Base-by-base conservation (phyloP, 2,888 invertebrate genomes). In the Hanleya hanleyi region DNA sequence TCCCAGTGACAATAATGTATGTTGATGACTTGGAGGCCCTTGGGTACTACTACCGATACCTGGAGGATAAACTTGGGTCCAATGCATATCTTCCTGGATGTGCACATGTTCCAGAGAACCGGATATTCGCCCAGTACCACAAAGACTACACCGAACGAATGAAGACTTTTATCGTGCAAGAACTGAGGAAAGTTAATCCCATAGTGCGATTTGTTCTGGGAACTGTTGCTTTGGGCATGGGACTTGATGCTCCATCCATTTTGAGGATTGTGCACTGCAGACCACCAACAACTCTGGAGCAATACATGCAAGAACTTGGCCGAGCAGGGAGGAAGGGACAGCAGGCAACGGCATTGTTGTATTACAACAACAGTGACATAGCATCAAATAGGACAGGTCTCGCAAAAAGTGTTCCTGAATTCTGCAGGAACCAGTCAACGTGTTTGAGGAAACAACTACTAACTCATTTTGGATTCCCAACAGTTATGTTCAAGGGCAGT, bases 221-320 rank as follows among this genome's bases (percentile, higher is more conserved):
- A 29, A 79, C 77, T 38, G 77, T 74, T 62, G 73, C 77, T 4
- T 50, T 77, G 2, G 77, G 79, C 6, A 79, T 76, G 77, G 79
- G 74, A 2, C 38, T 79, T 36, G 72, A 77, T 69, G 75, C 79
- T 9, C 75, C 76, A 9, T 36, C 57, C 15, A 51, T 79, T 29
- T 18, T 61, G 9, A 62, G 71, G 51, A 69, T 78, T 3, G 67
- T 80, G 22, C 79, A 78, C 38, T 76, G 65, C 50, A 51, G 74
- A 29, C 78, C 80, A 18, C 77, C 77, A 33, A 80, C 77, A 15
- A 62, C 67, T 37, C 51, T 76, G 5, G 76, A 77, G 41, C 62
- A 70, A 12, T 79, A 76, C 41, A 33, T 72, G 36, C 79, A 76
- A 67, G 79, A 78, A 61, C 71, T 79, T 26, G 77, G 79, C 15